Base-by-base conservation (phyloP, 2,113 vertebrate species). In the Microtus oregoni region DNA sequence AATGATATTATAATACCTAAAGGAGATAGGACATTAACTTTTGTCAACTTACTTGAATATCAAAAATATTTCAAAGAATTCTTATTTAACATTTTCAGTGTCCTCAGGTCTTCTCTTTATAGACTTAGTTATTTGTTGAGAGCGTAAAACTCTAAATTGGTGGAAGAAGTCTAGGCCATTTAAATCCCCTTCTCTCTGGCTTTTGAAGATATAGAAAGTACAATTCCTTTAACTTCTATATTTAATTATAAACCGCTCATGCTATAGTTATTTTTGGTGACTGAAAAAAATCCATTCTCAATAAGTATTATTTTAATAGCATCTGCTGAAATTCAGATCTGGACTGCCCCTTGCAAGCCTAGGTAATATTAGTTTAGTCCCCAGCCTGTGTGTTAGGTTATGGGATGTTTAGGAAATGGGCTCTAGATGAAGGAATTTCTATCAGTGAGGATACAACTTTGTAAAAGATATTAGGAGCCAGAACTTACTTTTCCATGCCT, bases 401-500 rank as follows among this genome's bases (percentile, higher is more conserved):
- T 7, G 4, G 0, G 4, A 14, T 35, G 0, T 41, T 68, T 5
- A 68, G 30, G 8, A 58, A 3, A 15, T 41, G 6, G 8, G 4
- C 8, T n/a, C 35, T 44, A 35, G 5, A 41, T 1, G 6, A 72
- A 47, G 11, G 5, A n/a, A 30, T 5, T 50, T 72, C 63, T 38
- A 30, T 47, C 30, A 47, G 1, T 19, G 7, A 7, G 4, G 11
- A 11, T n/a, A 30, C 5, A 41, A 3, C 24, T 22, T n/a, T 72
- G 9, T 72, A 6, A 20, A 38, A 14, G 13, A 44, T 61, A 13
- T 70, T 41, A 41, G 9, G 7, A 58, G 1, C 14, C 65, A 20
- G 1, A 1, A 4, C 17, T 38, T 13, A 52, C 12, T 19, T 81
- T 20, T 38, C 41, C 3, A 28, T 83, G 13, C 32, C 35, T 58